Evolutionary conservation across 2,113 vertebrate genomes (phyloP), one percentile per base, ranked within the genome.

Genomic region (Caretta caretta): DNA sequence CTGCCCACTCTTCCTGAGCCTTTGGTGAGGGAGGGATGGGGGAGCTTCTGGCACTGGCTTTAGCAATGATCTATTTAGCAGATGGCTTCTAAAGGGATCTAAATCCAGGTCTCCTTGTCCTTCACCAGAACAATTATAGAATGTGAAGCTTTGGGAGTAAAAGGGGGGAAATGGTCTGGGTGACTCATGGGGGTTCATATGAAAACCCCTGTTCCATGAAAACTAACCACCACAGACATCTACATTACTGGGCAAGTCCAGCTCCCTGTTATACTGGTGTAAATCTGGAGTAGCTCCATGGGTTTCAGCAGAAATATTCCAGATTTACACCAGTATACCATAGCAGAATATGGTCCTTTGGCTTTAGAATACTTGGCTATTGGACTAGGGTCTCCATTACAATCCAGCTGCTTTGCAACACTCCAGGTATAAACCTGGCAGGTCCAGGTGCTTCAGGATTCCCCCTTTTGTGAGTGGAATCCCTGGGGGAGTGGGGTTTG

Each of bases 311-410:
- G 75, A 35, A 59, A 49, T 25, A 57, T 10, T 79, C 86, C 22
- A 48, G 29, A 59, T 79, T 57, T 59, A 54, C 42, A 79, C 16
- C 50, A 50, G 56, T 1, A 6, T 17, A 46, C 49, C 35, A 83
- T 87, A 82, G 29, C 54, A 38, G 27, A 76, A 81, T 0, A 0
- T 69, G 57, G 81, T 76, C n/a, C n/a, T 0, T 0, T 42, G 65
- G 48, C 29, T 6, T 48, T 75, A 75, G 19, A 65, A 35, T 14
- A 42, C 72, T 42, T 42, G 31, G 62, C 62, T 65, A 35, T 35
- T 65, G 38, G 49, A 16, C 20, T 62, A 10, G 48, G 50, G 8
- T 50, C 79, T 54, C 78, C 25, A 22, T 90, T 62, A 4, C 38
- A 42, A 29, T 84, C 22, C 50, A 42, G 16, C 35, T 62, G 31